Evolutionary conservation across 2,113 vertebrate species (phyloP).

Genomic region (Edolisoma coerulescens): DNA sequence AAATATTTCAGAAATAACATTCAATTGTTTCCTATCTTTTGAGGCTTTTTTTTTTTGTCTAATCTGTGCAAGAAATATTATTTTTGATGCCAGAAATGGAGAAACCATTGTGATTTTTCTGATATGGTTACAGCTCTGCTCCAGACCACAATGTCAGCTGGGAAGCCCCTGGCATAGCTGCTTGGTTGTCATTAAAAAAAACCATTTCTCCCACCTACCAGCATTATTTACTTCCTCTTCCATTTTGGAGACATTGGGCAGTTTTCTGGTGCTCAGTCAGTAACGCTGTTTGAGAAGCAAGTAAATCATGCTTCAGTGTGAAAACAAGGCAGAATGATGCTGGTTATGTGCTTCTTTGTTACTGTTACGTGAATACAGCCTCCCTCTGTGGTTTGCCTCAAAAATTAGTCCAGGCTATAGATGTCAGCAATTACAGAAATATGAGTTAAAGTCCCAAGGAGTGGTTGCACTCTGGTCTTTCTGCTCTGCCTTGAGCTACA

Average conservation of each 20-base stretch:
- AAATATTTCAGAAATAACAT: not conserved
- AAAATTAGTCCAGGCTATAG: not conserved
- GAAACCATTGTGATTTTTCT: not conserved
- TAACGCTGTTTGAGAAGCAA: not conserved
- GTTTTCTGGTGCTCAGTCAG: not conserved
- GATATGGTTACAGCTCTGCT: not conserved
- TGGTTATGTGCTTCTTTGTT: not conserved
- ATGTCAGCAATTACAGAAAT: not conserved
- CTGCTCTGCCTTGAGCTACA: not conserved
- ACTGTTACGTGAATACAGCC: not conserved
- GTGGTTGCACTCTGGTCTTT: not conserved
- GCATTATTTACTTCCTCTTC: not conserved
- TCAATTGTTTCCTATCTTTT: not conserved
- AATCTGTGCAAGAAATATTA: not conserved
- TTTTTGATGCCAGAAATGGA: not conserved
- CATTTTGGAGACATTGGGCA: not conserved
- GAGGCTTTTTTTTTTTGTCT: not conserved
- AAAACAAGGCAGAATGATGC: not conserved
- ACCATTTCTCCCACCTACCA: not conserved
- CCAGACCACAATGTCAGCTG: not conserved
- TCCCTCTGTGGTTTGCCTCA: not conserved
- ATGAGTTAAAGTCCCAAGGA: not conserved
- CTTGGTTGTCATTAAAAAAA: not conserved
- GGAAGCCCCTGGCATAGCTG: not conserved
- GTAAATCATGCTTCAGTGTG: not conserved